Evolutionary conservation across 2,113 vertebrate species (phyloP).

Genomic region (Azemiops feae): DNA sequence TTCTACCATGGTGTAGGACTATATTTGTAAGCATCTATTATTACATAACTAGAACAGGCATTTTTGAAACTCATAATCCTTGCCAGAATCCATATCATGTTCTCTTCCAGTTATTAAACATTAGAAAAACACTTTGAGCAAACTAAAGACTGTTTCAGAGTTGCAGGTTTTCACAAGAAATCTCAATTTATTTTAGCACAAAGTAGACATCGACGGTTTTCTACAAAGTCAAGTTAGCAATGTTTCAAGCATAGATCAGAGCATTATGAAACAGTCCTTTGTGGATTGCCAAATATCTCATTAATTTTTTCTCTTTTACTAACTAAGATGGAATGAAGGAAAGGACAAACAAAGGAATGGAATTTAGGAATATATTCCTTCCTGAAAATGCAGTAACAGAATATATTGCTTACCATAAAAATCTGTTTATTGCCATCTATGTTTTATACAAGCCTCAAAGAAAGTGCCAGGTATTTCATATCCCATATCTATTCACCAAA

Average conservation of each 20-base stretch:
- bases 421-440: background rate
- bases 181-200: background rate
- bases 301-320: background rate
- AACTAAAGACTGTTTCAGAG: background rate
- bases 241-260: background rate
- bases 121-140: background rate
- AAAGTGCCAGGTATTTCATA: background rate
- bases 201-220: background rate
- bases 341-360: background rate
- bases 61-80: background rate
- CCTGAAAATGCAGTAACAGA: background rate
- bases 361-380: background rate
- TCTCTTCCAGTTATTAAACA: background rate
- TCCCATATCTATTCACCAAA: background rate
- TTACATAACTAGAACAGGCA: background rate
- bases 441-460: background rate
- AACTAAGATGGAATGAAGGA: background rate
- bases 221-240: background rate
- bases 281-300: background rate
- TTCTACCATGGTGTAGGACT: background rate
- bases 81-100: background rate
- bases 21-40: background rate
- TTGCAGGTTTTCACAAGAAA: background rate
- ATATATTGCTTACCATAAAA: background rate
- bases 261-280: background rate